Evolutionary conservation across 2,888 invertebrate genomes (phyloP).

Genomic region (Noctua janthe): DNA sequence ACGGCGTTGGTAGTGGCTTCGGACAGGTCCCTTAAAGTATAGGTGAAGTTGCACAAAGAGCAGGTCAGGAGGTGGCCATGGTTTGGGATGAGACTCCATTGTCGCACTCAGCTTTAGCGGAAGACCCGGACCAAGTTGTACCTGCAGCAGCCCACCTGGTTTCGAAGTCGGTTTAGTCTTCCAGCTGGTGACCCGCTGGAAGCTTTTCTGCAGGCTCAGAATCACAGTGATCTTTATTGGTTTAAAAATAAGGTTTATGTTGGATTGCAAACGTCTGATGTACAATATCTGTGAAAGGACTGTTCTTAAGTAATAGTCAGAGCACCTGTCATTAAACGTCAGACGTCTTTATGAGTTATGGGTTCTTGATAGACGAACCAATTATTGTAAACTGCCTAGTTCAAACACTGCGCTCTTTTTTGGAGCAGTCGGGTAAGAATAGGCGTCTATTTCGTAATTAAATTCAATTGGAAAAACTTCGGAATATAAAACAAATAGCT

Average conservation of each 20-base stretch:
- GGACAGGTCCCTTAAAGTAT: no score
- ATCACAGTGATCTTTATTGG: neutral
- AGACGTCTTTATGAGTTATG: constrained; percentile 30
- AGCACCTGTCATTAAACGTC: constrained; percentile 27
- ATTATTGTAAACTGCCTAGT: constrained; percentile 10
- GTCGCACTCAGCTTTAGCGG: no score
- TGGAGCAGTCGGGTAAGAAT: neutral
- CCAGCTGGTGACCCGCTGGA: no score
- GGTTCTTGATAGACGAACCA: constrained; percentile 6
- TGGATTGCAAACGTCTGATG: neutral
- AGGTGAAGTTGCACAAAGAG: no score
- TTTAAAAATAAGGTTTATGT: rapidly evolving
- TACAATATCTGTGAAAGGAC: neutral
- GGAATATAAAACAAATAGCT: no score
- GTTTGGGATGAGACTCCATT: no score
- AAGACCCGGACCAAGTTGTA: no score
- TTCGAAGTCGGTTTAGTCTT: no score
- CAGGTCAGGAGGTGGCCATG: no score
- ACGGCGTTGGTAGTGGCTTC: no score
- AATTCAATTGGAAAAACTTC: neutral
- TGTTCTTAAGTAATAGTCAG: constrained; percentile 27
- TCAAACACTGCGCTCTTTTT: neutral
- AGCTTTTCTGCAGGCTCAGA: no score
- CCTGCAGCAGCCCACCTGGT: no score
- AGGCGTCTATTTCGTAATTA: neutral